A percentile compares a stretch with the other conserved stretches of the same genome.
phyloP scores from a whole-genome alignment of 1,140 invertebrate species.

The Eriosoma lanigerum region DNA sequence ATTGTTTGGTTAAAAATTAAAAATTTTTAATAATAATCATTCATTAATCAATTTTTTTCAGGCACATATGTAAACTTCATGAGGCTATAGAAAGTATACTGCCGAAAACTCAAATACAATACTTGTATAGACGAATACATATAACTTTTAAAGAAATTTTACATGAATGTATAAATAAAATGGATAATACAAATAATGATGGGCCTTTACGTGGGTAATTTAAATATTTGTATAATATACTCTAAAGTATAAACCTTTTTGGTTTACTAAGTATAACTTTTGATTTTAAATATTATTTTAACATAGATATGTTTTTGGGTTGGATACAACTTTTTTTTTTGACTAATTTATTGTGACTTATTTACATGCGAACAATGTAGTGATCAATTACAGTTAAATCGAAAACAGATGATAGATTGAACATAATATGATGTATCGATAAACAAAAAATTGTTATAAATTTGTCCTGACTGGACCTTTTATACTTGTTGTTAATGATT shows the following conservation, averaged over 20 bases:
- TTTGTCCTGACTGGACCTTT: too few species aligned
- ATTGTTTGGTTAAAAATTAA: neutral
- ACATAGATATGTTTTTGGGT: too few species aligned
- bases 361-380: too few species aligned
- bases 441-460: too few species aligned
- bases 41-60: slow-evolving; percentile 61
- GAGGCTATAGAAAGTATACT: slow-evolving; percentile 84
- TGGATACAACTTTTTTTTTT: too few species aligned
- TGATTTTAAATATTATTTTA: too few species aligned
- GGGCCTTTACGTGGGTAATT: slow-evolving; percentile 88
- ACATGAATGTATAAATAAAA: slow-evolving; percentile 76
- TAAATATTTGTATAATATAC: neutral
- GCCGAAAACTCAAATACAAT: slow-evolving; percentile 70
- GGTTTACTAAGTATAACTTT: too few species aligned
- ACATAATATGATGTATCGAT: too few species aligned
- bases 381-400: too few species aligned
- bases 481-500: too few species aligned
- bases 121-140: slow-evolving; percentile 82
- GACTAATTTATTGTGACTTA: too few species aligned
- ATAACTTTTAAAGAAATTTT: slow-evolving; percentile 84
- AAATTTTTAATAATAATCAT: slow-evolving; percentile 53
- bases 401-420: too few species aligned
- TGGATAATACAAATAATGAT: slow-evolving; percentile 91
- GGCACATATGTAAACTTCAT: slow-evolving; percentile 88
- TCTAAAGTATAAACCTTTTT: slow-evolving; percentile 12